These are phyloP conservation scores for Erythrolamprus reginae DNA, from an alignment of 2,113 vertebrate species.

Conservation along the genomic window DNA sequence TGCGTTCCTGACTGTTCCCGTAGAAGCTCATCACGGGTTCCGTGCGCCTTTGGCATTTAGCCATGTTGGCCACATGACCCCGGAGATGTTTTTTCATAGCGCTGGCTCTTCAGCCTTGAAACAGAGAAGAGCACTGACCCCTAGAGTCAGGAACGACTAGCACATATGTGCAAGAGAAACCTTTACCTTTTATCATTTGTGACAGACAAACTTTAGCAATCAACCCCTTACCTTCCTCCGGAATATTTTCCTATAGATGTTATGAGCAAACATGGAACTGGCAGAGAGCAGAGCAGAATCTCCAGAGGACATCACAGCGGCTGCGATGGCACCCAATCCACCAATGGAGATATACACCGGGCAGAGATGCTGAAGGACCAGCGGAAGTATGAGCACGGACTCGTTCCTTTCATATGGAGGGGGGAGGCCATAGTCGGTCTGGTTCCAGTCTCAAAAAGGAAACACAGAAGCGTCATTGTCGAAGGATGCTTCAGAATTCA, in stretches of 20 bases:
- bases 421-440: slow-evolving; percentile 72
- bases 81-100: too few relatives aligned
- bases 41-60: too few relatives aligned
- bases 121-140: too few relatives aligned
- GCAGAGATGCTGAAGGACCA: slow-evolving; percentile 71
- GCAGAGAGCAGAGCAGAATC: slow-evolving; percentile 71
- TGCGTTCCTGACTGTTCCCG: too few relatives aligned
- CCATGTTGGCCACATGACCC: too few relatives aligned
- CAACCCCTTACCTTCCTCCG: slow-evolving; percentile 66
- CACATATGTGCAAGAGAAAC: too few relatives aligned
- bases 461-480: slow-evolving; percentile 8
- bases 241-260: slow-evolving; percentile 72
- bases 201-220: too few relatives aligned
- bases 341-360: slow-evolving; percentile 65
- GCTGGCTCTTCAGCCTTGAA: too few relatives aligned
- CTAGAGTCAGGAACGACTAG: too few relatives aligned
- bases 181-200: background rate
- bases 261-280: slow-evolving; percentile 66
- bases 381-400: slow-evolving; percentile 67
- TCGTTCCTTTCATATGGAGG: slow-evolving; percentile 68
- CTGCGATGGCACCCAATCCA: slow-evolving; percentile 67
- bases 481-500: background rate
- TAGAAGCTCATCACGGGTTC: too few relatives aligned
- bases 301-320: slow-evolving; percentile 72
- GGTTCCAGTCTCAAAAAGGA: slow-evolving; percentile 74